phyloP scores from a whole-genome alignment of 2,113 vertebrate species.

The Gulo gulo region DNA sequence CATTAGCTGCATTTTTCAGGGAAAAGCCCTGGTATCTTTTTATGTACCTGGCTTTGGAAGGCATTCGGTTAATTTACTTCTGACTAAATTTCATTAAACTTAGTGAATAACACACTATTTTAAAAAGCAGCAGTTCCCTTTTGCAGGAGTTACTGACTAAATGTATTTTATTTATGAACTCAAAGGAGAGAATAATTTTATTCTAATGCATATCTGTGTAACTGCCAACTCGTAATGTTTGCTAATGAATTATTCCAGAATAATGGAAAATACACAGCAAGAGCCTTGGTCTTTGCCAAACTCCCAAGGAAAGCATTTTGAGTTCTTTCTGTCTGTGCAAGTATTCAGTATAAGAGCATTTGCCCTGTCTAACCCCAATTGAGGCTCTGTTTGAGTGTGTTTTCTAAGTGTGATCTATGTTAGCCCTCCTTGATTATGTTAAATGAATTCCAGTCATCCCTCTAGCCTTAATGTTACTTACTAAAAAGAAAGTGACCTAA shows the following conservation, averaged over 20 bases:
- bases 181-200: background rate
- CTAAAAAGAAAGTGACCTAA: conserved; percentile 52
- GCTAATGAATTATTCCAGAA: conserved; percentile 55
- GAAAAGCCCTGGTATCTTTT: background rate
- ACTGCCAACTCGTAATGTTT: conserved; percentile 37
- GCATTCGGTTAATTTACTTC: background rate
- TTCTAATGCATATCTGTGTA: conserved; percentile 24
- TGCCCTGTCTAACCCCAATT: background rate
- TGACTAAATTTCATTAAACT: conserved; percentile 10
- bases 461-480: conserved; percentile 46
- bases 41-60: background rate
- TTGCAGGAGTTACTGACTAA: background rate
- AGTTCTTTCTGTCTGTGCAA: background rate
- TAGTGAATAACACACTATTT: background rate
- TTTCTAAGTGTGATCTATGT: conserved; percentile 46
- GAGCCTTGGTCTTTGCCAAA: background rate
- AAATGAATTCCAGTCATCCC: conserved; percentile 57
- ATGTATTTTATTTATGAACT: conserved; percentile 36
- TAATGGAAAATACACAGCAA: conserved; percentile 45
- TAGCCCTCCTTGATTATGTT: conserved; percentile 25
- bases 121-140: background rate
- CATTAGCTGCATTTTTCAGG: background rate
- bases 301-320: conserved; percentile 15
- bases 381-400: background rate
- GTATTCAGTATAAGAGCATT: background rate